Evolutionary conservation across 2,888 invertebrate species (phyloP).

Genomic region (Prosopocoilus inquinatus): DNA sequence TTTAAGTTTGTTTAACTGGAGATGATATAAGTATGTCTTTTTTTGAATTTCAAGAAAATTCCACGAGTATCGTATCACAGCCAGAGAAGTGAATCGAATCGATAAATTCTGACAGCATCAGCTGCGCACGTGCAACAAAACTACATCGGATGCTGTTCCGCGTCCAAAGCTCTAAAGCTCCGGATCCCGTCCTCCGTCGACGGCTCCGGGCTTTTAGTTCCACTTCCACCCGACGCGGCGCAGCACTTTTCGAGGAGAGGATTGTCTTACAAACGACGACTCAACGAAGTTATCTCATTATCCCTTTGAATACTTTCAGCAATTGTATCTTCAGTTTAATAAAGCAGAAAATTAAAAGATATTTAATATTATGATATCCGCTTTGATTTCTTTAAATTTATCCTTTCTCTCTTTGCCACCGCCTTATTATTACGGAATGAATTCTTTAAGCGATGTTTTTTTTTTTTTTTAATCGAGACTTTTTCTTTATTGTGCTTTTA

Average conservation of each 20-base stretch:
- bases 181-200: background rate
- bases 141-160: background rate
- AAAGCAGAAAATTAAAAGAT: slow-evolving; percentile 46
- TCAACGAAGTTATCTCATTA: slow-evolving; percentile 43
- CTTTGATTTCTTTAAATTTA: slow-evolving; percentile 36
- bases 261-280: slow-evolving; percentile 14
- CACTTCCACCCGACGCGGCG: slow-evolving; percentile 21
- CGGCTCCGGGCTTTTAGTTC: slow-evolving; percentile 13
- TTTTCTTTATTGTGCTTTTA: too few relatives aligned
- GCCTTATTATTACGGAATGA: background rate
- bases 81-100: slow-evolving; percentile 16
- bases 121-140: slow-evolving; percentile 20
- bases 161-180: background rate
- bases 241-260: slow-evolving; percentile 19
- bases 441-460: slow-evolving; percentile 5
- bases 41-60: too few relatives aligned
- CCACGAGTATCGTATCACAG: background rate
- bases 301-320: slow-evolving; percentile 46
- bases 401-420: slow-evolving; percentile 10
- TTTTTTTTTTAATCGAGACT: slow-evolving; percentile 2
- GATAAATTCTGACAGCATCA: slow-evolving; percentile 21
- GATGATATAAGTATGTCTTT: too few relatives aligned
- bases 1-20: too few relatives aligned
- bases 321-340: slow-evolving; percentile 44
- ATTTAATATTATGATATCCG: slow-evolving; percentile 42